Conservation (phyloP, 2,113 vertebrate genomes). For the Brachypteracias leptosomus region DNA sequence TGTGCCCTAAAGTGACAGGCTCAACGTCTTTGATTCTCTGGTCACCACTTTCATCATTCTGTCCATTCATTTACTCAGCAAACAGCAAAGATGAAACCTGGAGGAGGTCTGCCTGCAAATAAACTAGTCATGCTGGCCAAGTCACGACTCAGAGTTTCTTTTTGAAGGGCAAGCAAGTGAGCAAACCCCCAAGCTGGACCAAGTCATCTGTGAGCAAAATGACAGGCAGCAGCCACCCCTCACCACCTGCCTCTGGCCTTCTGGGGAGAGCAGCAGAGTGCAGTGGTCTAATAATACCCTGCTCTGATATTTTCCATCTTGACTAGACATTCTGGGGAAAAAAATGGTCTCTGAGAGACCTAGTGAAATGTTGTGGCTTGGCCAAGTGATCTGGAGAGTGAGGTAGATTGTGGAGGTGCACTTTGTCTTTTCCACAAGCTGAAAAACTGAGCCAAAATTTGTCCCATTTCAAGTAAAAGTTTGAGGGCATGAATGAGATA, state of each 20-base stretch:
- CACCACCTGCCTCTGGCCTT: rapidly evolving
- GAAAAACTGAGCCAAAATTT: background rate
- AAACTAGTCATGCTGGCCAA: background rate
- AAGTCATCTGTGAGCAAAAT: background rate
- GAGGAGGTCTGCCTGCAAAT: background rate
- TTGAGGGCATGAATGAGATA: background rate
- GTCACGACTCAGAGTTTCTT: background rate
- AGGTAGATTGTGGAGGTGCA: background rate
- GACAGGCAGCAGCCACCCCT: background rate
- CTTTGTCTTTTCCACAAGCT: background rate
- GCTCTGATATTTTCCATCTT: background rate
- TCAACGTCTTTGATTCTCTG: background rate
- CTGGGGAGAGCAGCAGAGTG: background rate
- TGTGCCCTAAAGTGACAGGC: background rate
- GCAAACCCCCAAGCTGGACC: background rate
- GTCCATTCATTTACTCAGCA: background rate
- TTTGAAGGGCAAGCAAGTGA: background rate
- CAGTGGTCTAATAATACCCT: background rate
- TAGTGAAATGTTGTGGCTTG: background rate
- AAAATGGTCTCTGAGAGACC: background rate
- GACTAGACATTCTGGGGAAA: background rate
- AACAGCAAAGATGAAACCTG: background rate
- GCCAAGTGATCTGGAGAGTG: background rate
- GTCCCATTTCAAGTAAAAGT: background rate
- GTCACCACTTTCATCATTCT: background rate